Evolutionary conservation across 2,113 vertebrate genomes (phyloP).

Genomic region (Montifringilla adamsi): DNA sequence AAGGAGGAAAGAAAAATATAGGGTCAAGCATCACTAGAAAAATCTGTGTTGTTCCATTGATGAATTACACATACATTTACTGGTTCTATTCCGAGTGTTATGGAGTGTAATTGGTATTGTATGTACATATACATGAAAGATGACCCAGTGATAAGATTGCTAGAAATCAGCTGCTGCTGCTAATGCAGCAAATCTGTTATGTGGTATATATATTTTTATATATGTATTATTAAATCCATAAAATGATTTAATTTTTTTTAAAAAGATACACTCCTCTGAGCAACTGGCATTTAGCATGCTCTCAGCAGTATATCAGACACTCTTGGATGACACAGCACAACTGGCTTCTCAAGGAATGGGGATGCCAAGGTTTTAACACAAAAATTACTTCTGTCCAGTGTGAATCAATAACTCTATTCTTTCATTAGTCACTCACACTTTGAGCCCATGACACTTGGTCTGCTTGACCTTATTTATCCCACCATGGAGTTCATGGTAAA

Average conservation of each 20-base stretch:
- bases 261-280: constrained; percentile 22
- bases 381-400: constrained; percentile 33
- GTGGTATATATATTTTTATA: neutral
- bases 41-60: constrained; percentile 12
- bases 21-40: constrained; percentile 44
- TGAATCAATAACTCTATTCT: constrained; percentile 45
- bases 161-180: neutral
- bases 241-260: constrained; percentile 17
- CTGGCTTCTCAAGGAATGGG: neutral
- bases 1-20: constrained; percentile 37
- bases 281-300: constrained; percentile 62
- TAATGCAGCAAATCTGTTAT: neutral
- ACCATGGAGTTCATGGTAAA: neutral
- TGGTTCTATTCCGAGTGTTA: constrained; percentile 36
- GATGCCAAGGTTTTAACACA: constrained; percentile 47
- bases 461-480: constrained; percentile 36
- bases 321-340: constrained; percentile 22
- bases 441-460: neutral
- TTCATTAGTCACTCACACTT: constrained; percentile 53
- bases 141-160: neutral
- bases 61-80: constrained; percentile 24
- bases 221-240: constrained; percentile 56
- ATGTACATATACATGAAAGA: constrained; percentile 39
- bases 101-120: constrained; percentile 29
- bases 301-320: constrained; percentile 9